Evolutionary conservation across 2,888 invertebrate species (phyloP).

Genomic region (Alitta virens): DNA sequence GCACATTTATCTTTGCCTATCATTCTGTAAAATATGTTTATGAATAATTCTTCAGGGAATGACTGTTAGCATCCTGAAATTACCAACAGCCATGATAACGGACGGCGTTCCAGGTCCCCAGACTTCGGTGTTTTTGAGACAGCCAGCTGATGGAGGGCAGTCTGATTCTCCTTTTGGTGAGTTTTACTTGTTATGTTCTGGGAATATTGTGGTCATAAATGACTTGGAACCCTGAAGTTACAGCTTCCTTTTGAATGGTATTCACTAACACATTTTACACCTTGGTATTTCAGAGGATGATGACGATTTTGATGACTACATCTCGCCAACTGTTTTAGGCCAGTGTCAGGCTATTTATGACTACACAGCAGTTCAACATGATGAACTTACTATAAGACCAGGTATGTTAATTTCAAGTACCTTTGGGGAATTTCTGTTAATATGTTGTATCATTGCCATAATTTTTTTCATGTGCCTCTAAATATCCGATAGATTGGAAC

Average conservation of each 20-base stretch:
- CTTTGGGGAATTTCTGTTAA: too few species aligned
- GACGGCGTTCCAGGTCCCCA: slow-evolving; percentile 1
- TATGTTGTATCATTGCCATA: too few species aligned
- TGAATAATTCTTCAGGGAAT: slow-evolving; percentile 18
- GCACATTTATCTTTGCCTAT: too few species aligned
- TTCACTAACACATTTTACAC: too few species aligned
- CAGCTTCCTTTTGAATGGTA: too few species aligned
- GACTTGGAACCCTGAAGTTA: too few species aligned
- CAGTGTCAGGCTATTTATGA: slow-evolving; percentile 83
- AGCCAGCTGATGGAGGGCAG: slow-evolving; percentile 21
- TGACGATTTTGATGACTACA: slow-evolving; percentile 41
- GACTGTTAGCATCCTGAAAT: slow-evolving; percentile 14
- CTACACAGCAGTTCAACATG: slow-evolving; percentile 82
- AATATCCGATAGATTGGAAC: too few species aligned
- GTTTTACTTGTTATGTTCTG: too few species aligned
- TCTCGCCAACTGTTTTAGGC: slow-evolving; percentile 59
- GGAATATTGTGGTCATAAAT: too few species aligned
- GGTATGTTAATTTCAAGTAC: too few species aligned
- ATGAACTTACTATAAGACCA: slow-evolving; percentile 75
- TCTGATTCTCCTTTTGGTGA: slow-evolving; percentile 9
- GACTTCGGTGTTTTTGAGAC: not conserved
- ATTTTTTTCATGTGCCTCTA: too few species aligned
- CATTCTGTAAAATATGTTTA: too few species aligned
- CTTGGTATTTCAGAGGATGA: slow-evolving; percentile 33
- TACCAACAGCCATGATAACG: slow-evolving; percentile 13